Conservation (phyloP, 1,140 invertebrate species). For the Marisa cornuarietis region DNA sequence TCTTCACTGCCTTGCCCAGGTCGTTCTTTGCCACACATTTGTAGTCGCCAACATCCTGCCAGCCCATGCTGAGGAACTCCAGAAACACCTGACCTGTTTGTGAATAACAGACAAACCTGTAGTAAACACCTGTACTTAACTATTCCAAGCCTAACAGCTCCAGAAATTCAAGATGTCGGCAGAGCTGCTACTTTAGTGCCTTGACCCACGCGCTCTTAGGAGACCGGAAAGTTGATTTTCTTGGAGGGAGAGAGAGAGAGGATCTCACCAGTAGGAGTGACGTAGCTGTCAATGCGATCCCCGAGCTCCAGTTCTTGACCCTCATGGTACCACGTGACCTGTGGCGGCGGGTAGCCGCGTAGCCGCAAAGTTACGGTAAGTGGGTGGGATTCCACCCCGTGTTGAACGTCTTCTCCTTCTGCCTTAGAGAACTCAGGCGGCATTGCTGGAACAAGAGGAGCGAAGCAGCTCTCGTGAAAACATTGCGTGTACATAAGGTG, state of each 20-base stretch:
- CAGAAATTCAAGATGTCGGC: background rate
- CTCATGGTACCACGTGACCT: slow-evolving; percentile 86
- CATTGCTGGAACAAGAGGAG: slow-evolving; percentile 26
- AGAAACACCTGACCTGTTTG: slow-evolving; percentile 70
- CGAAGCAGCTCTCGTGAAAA: no score
- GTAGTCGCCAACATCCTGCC: slow-evolving; percentile 88
- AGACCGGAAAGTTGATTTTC: no score
- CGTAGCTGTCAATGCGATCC: slow-evolving; percentile 85
- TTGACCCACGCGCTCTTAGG: no score
- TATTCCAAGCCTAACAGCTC: background rate
- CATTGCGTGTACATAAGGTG: background rate
- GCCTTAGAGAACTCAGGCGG: slow-evolving; percentile 44
- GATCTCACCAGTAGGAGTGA: slow-evolving; percentile 71
- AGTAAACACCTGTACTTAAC: no score
- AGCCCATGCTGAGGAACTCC: slow-evolving; percentile 50
- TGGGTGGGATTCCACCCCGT: slow-evolving; percentile 44
- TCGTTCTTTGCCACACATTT: slow-evolving; percentile 93
- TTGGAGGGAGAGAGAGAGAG: no score
- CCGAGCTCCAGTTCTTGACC: slow-evolving; percentile 76
- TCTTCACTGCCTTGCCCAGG: slow-evolving; percentile 84
- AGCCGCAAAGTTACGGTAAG: slow-evolving; percentile 46
- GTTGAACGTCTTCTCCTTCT: slow-evolving; percentile 39
- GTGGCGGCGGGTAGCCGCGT: slow-evolving; percentile 49
- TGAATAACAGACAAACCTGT: slow-evolving; percentile 12
- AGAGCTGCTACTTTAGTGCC: no score